Evolutionary conservation across 2,888 invertebrate genomes (phyloP).

Genomic region (Entomobrya proxima): DNA sequence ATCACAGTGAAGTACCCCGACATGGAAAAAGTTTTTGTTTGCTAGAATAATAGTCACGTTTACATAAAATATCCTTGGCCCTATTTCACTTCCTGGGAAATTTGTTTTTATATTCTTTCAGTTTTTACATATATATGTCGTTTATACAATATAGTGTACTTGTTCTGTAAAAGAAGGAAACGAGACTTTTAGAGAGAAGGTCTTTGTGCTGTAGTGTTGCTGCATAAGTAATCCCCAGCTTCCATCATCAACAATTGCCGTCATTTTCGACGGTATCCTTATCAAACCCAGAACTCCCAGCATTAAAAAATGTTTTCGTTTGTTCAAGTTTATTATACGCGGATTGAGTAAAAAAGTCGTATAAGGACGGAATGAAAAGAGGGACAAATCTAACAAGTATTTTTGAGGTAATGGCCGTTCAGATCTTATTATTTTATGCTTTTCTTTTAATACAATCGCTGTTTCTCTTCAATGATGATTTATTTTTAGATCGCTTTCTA

Average conservation of each 20-base stretch:
- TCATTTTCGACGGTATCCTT: constrained; percentile 6
- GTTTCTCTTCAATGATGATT: constrained; percentile 19
- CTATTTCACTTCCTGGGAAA: constrained; percentile 44
- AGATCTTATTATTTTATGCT: not conserved
- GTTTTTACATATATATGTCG: not conserved
- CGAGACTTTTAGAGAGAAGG: not conserved
- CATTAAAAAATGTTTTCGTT: not conserved
- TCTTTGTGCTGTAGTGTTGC: not conserved
- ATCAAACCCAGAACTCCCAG: not conserved
- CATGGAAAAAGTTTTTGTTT: constrained; percentile 1
- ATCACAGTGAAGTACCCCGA: not conserved
- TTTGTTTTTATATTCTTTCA: not conserved
- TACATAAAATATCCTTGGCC: constrained; percentile 31
- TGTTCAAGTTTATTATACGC: constrained; percentile 40
- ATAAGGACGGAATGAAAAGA: constrained; percentile 64
- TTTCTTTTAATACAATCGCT: constrained; percentile 26
- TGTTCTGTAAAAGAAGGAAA: not conserved
- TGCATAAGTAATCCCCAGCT: not conserved
- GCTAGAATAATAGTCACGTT: not conserved
- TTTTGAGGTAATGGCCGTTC: constrained; percentile 52
- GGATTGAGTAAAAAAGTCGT: constrained; percentile 40
- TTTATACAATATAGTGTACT: not conserved
- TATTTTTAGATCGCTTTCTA: constrained; percentile 63
- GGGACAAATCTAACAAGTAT: constrained; percentile 55
- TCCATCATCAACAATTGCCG: not conserved